A percentile compares a stretch with the other conserved stretches of the same genome.
Evolutionary conservation across 2,797 vertebrate genomes (phyloP).

Genomic region (Cossypha caffra): DNA sequence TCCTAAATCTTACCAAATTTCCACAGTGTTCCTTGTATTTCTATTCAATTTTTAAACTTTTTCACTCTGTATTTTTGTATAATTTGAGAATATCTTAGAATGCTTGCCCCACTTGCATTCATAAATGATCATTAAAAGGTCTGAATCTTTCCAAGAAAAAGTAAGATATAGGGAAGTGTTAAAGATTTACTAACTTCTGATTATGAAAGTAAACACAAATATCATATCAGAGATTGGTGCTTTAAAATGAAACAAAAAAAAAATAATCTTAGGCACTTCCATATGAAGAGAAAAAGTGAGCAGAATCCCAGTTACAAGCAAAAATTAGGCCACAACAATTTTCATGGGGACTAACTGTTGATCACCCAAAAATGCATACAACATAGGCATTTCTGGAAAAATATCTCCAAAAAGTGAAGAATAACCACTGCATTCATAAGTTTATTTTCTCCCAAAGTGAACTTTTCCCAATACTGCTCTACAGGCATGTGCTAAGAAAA

Average conservation of each 20-base stretch:
- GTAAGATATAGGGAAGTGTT: fast-evolving
- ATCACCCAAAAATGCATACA: not conserved
- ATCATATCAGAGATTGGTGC: not conserved
- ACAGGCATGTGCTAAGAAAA: not conserved
- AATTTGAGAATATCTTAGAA: not conserved
- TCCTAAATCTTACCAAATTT: not conserved
- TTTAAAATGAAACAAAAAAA: not conserved
- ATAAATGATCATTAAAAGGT: not conserved
- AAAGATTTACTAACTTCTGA: not conserved
- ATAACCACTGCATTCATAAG: not conserved
- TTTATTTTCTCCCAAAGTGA: not conserved
- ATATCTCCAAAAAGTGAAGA: not conserved
- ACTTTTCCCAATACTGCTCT: not conserved
- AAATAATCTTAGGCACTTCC: not conserved
- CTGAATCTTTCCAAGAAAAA: not conserved
- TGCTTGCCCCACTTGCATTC: not conserved
- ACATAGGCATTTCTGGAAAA: not conserved
- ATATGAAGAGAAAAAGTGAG: not conserved
- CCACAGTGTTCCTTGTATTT: not conserved
- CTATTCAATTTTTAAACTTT: not conserved
- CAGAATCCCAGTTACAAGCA: not conserved
- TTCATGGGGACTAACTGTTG: fast-evolving
- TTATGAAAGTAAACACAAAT: not conserved
- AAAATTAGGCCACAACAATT: not conserved
- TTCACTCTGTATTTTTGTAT: not conserved